A percentile compares a stretch with the other conserved stretches of the same genome.
phyloP scores from a whole-genome alignment of 2,797 vertebrate species.

The Myotis myotis region DNA sequence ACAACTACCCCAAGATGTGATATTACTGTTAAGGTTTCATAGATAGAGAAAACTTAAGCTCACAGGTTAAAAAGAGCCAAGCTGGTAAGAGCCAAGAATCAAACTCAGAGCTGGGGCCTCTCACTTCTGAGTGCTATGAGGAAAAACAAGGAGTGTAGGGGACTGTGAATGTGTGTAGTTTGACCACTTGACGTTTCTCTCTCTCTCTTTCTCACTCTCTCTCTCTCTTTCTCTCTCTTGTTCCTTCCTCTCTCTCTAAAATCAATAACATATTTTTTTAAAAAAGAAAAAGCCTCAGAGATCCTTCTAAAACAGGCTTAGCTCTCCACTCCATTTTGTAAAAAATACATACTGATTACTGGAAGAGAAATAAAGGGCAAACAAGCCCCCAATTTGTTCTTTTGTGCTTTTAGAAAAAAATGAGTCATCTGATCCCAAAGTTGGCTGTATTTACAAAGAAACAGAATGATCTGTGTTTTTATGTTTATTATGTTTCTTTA shows the following conservation, averaged over 20 bases:
- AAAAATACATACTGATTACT: neutral
- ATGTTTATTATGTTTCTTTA: neutral
- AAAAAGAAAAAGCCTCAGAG: constrained; percentile 18
- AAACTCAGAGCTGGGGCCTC: neutral
- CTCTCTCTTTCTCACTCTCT: too few species aligned
- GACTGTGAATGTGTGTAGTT: neutral
- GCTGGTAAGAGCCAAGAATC: neutral
- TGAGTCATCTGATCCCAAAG: neutral
- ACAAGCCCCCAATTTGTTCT: neutral
- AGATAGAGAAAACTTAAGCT: constrained; percentile 9
- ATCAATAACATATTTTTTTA: neutral
- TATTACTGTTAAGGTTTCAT: neutral
- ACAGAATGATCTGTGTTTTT: constrained; percentile 1
- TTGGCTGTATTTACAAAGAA: neutral
- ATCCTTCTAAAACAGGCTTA: neutral
- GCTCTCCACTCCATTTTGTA: neutral
- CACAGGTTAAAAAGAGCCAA: neutral
- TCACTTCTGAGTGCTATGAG: neutral
- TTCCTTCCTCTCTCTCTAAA: neutral
- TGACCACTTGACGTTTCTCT: neutral
- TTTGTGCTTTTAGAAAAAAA: constrained; percentile 23
- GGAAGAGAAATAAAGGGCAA: neutral
- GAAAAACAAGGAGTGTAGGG: neutral
- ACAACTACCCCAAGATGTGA: neutral
- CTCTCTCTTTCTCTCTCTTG: too few species aligned